Percentiles rank a stretch among this genome's conserved stretches.
Conservation (phyloP, 53 echinoderm and acorn worm species). For the Arbacia lixula region DNA sequence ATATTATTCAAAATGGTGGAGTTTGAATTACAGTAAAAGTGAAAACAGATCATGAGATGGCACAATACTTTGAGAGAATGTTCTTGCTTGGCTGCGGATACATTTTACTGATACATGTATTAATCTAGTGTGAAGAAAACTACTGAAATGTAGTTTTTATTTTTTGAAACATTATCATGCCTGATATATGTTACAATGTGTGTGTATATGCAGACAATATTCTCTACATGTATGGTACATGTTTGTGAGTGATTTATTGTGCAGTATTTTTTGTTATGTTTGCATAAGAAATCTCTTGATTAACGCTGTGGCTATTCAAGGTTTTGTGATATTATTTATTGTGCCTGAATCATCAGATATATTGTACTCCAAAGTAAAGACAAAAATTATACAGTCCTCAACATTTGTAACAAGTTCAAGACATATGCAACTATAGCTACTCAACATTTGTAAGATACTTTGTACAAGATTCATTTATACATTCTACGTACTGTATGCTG, state of each 20-base stretch:
- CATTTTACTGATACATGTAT: background rate
- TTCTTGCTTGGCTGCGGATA: no score
- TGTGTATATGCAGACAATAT: no score
- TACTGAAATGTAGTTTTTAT: background rate
- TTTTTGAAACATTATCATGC: conserved; percentile 9
- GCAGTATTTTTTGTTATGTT: conserved; percentile 33
- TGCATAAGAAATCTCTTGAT: conserved; percentile 8
- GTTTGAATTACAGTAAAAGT: no score
- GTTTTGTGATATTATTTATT: conserved; percentile 46
- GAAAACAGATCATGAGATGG: no score
- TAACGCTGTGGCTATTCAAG: conserved; percentile 1
- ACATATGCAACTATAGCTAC: conserved; percentile 4
- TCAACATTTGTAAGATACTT: conserved; percentile 7
- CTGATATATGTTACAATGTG: conserved; percentile 18
- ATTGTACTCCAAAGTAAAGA: conserved; percentile 16
- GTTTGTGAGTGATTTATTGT: no score
- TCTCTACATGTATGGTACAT: no score
- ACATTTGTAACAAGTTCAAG: no score
- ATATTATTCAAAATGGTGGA: no score
- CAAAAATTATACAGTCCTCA: no score
- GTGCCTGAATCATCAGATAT: conserved; percentile 35
- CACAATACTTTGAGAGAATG: no score
- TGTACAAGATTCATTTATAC: no score
- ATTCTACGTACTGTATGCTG: no score
- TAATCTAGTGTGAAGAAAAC: conserved; percentile 4